Conservation (phyloP, 2,113 vertebrate species). For the Pantherophis guttatus region DNA sequence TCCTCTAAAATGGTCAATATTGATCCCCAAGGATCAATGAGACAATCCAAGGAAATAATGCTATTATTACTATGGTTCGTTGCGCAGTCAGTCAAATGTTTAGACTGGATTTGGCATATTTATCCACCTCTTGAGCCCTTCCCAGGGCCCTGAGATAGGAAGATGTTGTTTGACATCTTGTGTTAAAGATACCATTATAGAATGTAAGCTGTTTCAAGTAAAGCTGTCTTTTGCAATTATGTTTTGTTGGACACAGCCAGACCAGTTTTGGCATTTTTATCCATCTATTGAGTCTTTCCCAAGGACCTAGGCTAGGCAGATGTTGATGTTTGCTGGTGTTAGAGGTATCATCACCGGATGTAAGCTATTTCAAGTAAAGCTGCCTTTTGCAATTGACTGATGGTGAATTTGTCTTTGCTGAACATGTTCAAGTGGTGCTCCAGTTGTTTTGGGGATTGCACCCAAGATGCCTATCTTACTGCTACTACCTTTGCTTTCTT, state of each 20-base stretch:
- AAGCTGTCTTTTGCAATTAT: no score
- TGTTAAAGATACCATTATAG: not conserved
- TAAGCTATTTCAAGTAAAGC: not conserved
- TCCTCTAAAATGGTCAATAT: not conserved
- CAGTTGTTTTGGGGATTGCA: not conserved
- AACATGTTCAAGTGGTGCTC: not conserved
- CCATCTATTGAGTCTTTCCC: not conserved
- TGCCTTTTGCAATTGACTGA: not conserved
- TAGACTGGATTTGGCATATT: not conserved
- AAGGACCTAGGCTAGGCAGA: not conserved
- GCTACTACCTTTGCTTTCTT: not conserved
- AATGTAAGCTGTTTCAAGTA: not conserved
- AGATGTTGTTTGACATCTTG: no score
- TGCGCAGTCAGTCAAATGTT: not conserved
- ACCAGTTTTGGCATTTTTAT: not conserved
- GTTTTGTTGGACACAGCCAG: no score
- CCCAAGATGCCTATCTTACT: not conserved
- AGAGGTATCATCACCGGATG: not conserved
- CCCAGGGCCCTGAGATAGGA: not conserved
- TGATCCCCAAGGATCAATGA: not conserved
- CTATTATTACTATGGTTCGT: not conserved
- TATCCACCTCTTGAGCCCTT: not conserved
- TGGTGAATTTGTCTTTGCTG: not conserved
- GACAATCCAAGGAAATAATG: not conserved
- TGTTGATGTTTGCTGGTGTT: not conserved